phyloP scores from a whole-genome alignment of 2,888 invertebrate genomes.

The Apotomis turbidana region DNA sequence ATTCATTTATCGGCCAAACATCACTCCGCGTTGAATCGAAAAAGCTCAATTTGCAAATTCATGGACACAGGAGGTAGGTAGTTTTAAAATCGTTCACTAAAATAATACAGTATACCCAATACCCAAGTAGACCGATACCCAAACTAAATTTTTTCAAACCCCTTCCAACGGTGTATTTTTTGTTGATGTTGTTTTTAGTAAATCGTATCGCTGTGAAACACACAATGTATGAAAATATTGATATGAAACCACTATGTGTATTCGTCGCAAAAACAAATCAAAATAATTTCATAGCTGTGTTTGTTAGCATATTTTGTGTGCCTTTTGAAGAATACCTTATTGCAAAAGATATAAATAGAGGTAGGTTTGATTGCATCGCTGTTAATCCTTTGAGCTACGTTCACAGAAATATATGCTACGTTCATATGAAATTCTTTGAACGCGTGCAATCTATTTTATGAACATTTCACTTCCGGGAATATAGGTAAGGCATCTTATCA shows the following conservation, averaged over 20 bases:
- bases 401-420: too few relatives aligned
- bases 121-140: slow-evolving; percentile 1
- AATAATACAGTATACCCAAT: slow-evolving; percentile 36
- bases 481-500: too few relatives aligned
- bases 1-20: slow-evolving; percentile 41
- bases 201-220: not conserved
- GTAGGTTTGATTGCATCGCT: too few relatives aligned
- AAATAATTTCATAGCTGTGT: not conserved
- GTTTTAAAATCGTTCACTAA: slow-evolving; percentile 39
- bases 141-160: slow-evolving; percentile 25
- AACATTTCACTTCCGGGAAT: too few relatives aligned
- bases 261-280: not conserved
- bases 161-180: not conserved
- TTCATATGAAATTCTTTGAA: too few relatives aligned
- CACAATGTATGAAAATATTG: not conserved
- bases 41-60: slow-evolving; percentile 40
- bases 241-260: not conserved
- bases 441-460: too few relatives aligned
- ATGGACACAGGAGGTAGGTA: slow-evolving; percentile 25
- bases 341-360: too few relatives aligned
- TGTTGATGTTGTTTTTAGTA: not conserved
- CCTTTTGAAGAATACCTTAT: too few relatives aligned
- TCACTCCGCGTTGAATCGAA: slow-evolving; percentile 38
- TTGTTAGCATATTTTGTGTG: too few relatives aligned
- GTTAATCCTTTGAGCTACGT: too few relatives aligned